phyloP scores from a whole-genome alignment of 1,140 invertebrate genomes.

The Procambarus clarkii region DNA sequence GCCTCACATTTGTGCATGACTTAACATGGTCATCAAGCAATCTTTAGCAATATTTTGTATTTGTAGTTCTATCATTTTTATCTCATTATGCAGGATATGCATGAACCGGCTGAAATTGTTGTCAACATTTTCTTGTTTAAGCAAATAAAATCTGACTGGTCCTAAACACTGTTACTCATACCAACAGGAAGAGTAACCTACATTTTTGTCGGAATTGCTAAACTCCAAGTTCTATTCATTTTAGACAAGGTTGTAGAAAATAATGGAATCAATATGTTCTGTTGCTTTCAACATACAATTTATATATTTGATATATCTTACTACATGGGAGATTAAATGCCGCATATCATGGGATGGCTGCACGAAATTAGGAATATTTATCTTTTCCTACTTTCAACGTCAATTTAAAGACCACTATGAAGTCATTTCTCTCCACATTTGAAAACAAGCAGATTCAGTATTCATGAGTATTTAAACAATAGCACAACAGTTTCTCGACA shows the following conservation, averaged over 20 bases:
- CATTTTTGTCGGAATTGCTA: background rate
- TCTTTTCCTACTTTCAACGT: background rate
- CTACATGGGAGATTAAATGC: background rate
- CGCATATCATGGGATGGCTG: background rate
- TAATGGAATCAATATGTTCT: background rate
- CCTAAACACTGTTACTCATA: background rate
- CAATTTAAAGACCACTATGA: background rate
- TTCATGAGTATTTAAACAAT: conserved; percentile 18
- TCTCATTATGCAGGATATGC: conserved; percentile 2
- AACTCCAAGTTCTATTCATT: background rate
- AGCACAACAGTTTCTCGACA: conserved; percentile 44
- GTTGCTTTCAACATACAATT: background rate
- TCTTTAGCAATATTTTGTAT: background rate
- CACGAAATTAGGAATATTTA: background rate
- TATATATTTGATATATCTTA: background rate
- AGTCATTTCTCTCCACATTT: conserved; percentile 17
- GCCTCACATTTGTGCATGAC: conserved; percentile 45
- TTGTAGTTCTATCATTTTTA: background rate
- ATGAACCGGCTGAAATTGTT: background rate
- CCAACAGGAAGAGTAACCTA: background rate
- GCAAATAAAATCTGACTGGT: background rate
- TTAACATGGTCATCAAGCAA: background rate
- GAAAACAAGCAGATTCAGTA: conserved; percentile 2
- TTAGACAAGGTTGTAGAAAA: background rate
- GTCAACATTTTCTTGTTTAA: background rate